Base-by-base conservation (phyloP, 2,113 vertebrate species). In the Ochotona princeps region DNA sequence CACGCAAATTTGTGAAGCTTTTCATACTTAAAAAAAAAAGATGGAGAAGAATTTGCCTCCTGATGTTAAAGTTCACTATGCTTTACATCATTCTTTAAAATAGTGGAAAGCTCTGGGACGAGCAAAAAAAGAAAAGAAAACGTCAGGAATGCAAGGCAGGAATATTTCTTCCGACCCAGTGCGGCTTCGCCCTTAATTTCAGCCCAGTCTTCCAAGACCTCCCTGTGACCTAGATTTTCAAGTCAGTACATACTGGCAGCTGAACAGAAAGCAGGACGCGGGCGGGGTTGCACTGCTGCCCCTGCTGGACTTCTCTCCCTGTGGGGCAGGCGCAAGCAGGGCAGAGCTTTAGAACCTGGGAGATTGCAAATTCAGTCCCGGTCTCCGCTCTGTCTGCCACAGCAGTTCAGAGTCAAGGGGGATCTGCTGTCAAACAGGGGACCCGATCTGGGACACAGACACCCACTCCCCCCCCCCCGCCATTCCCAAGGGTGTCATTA, bases 171-270 rank as follows among this genome's bases (percentile, higher is more conserved):
- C 69, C 79, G 74, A 63, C 25, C 18, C 66, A 51, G 67, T 30
- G 72, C 8, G 60, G 65, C 69, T 82, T 83, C 86, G 79, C n/a
- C 72, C 47, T 76, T 10, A 73, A 73, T 91, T 78, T 60, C 78
- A 73, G 78, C 20, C 60, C 82, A 5, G 47, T 93, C 79, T 83
- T 87, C 83, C 47, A 44, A 78, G 93, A 80, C 90, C 44, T 94
- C 73, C 78, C 70, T 80, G 51, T 96, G 95, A 94, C 93, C 94
- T 89, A 95, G 92, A 95, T 96, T 95, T 93, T 67, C 92, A 95
- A 75, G 86, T 65, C 84, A 89, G 54, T 25, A 82, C 76, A 87
- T 67, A 70, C 35, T 93, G 94, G 81, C 87, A 88, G 79, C 51
- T 90, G 73, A 69, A 75, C 7, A 44, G 85, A 70, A 87, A 86